Evolutionary conservation across 1,140 invertebrate genomes (phyloP).

Genomic region (Philotrypesis tridentata): DNA sequence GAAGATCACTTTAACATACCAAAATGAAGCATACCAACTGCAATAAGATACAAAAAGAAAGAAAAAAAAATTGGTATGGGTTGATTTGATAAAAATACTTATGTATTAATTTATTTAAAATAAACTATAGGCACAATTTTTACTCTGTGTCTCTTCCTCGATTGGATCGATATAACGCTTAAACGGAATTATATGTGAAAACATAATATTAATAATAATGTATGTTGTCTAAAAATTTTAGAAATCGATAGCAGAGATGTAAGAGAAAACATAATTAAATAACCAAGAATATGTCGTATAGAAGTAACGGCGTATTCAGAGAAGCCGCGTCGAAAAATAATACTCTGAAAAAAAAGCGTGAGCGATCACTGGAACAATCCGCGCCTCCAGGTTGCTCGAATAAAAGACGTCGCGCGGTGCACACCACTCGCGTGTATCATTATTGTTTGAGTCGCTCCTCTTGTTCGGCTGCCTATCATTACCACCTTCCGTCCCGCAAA

Average conservation of each 20-base stretch:
- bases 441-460: constrained; percentile 5
- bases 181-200: no score
- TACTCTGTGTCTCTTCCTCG: no score
- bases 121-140: no score
- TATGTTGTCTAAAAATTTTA: background rate
- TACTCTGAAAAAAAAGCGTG: constrained; percentile 23
- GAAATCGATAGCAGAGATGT: background rate
- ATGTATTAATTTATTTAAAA: no score
- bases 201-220: no score
- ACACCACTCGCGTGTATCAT: constrained; percentile 14
- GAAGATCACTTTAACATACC: no score
- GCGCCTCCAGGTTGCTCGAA: constrained; percentile 16
- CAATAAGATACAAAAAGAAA: no score
- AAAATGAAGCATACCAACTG: no score
- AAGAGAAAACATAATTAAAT: no score
- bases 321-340: constrained; percentile 15
- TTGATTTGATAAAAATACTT: no score
- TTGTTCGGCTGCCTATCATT: constrained; percentile 38
- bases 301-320: background rate
- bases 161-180: no score
- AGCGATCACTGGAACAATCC: constrained; percentile 37
- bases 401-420: constrained; percentile 27
- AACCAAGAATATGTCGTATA: background rate
- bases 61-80: no score
- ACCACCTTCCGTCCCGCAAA: constrained; percentile 46